These are phyloP conservation scores for Sylvilagus bachmani DNA, from an alignment of 2,113 vertebrate species.

Conservation along the genomic window DNA sequence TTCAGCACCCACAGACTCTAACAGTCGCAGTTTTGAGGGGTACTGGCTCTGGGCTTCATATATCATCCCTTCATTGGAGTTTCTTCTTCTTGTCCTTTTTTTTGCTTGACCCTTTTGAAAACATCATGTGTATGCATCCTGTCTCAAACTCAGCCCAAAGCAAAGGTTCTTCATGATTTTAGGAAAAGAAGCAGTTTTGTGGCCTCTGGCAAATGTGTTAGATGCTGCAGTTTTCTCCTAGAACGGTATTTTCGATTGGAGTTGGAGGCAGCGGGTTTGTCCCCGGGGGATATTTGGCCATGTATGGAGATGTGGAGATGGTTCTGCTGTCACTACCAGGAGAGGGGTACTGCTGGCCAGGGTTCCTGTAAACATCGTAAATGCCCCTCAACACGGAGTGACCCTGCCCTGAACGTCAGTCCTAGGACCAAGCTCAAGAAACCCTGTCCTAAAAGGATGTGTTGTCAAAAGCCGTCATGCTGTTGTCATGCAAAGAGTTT, in stretches of 20 bases:
- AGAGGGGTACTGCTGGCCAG: neutral
- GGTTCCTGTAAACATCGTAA: neutral
- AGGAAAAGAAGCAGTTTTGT: neutral
- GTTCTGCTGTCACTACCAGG: neutral
- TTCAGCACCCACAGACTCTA: neutral
- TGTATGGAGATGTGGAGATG: neutral
- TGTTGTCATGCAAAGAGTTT: neutral
- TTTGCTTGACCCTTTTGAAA: neutral
- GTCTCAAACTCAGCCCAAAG: neutral
- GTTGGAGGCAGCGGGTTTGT: neutral
- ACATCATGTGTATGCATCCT: neutral
- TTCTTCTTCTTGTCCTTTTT: neutral
- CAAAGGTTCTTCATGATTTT: neutral
- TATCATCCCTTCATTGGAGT: neutral
- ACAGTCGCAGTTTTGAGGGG: neutral
- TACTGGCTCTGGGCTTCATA: neutral
- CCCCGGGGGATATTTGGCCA: neutral
- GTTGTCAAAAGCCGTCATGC: neutral
- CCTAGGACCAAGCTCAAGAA: neutral
- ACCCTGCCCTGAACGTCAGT: no score
- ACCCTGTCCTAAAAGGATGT: neutral
- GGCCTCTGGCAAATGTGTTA: neutral
- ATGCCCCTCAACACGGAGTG: neutral
- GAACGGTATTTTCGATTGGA: neutral
- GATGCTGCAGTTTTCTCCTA: neutral